Conservation (phyloP, 2,113 vertebrate genomes). For the Mobula birostris region DNA sequence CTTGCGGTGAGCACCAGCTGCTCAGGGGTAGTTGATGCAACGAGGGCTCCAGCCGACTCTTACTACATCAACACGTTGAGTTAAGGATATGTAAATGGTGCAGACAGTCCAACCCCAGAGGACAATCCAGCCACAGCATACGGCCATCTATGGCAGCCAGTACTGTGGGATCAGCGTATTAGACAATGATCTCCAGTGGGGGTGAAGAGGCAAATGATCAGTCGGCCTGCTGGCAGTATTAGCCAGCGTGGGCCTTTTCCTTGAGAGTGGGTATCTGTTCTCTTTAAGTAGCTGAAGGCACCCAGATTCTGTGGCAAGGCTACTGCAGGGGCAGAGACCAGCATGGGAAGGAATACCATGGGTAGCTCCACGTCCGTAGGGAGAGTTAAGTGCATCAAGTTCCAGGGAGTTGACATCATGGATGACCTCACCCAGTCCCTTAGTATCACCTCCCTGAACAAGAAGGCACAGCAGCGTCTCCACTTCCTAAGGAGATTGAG, state of each 20-base stretch:
- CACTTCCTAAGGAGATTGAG: too few relatives aligned
- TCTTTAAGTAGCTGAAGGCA: background rate
- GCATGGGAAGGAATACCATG: background rate
- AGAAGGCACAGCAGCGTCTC: too few relatives aligned
- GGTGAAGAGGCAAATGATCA: background rate
- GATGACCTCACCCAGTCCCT: too few relatives aligned
- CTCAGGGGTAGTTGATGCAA: background rate
- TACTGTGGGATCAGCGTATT: background rate
- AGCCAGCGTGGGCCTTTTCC: background rate
- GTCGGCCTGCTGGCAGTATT: background rate
- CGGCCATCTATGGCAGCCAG: background rate
- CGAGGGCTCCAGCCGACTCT: background rate
- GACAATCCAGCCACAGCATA: background rate
- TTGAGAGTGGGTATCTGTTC: background rate
- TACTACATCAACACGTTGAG: background rate
- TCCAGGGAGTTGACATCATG: too few relatives aligned
- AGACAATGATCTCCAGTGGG: background rate
- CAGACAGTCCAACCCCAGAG: background rate
- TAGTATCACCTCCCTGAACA: too few relatives aligned
- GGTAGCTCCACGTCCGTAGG: background rate
- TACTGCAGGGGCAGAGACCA: background rate
- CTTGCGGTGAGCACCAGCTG: too few relatives aligned
- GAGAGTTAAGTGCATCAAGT: too few relatives aligned
- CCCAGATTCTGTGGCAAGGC: background rate
- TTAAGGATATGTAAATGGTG: background rate